Conservation (phyloP, 2,888 invertebrate species). For the Andricus curvator region DNA sequence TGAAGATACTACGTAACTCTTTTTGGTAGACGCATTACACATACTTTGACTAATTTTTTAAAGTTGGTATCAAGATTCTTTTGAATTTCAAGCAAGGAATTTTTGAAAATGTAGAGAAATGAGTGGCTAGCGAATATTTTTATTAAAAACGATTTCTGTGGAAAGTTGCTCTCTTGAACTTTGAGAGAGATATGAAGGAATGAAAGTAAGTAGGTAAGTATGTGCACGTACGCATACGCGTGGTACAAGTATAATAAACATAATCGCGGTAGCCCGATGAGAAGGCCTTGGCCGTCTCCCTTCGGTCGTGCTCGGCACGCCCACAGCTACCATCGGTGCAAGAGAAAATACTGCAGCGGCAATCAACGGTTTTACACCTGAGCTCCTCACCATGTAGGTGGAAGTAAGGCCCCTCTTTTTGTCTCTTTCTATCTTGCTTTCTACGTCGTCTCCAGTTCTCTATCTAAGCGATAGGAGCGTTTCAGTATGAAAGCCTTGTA, state of each 20-base stretch:
- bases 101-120: no score
- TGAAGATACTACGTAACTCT: no score
- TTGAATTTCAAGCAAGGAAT: no score
- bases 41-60: no score
- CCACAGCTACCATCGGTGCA: constrained; percentile 73
- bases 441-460: constrained; percentile 46
- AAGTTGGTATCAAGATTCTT: no score
- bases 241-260: constrained; percentile 72
- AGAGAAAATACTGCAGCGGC: constrained; percentile 73
- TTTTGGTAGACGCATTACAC: no score
- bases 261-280: constrained; percentile 73
- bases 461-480: constrained; percentile 56
- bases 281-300: constrained; percentile 75
- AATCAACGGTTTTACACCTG: constrained; percentile 77
- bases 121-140: background rate
- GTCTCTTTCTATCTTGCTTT: constrained; percentile 47
- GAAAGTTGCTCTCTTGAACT: constrained; percentile 25
- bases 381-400: constrained; percentile 62
- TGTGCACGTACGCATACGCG: constrained; percentile 57
- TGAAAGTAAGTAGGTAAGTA: constrained; percentile 54
- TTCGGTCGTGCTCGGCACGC: constrained; percentile 75
- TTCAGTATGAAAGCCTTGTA: constrained; percentile 55
- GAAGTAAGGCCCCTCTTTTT: constrained; percentile 46
- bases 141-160: background rate
- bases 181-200: constrained; percentile 16